A percentile compares a stretch with the other conserved stretches of the same genome.
These are phyloP conservation scores for Trididemnum nubilum DNA, from an alignment of 23 tunicate genomes.

Conservation along the genomic window DNA sequence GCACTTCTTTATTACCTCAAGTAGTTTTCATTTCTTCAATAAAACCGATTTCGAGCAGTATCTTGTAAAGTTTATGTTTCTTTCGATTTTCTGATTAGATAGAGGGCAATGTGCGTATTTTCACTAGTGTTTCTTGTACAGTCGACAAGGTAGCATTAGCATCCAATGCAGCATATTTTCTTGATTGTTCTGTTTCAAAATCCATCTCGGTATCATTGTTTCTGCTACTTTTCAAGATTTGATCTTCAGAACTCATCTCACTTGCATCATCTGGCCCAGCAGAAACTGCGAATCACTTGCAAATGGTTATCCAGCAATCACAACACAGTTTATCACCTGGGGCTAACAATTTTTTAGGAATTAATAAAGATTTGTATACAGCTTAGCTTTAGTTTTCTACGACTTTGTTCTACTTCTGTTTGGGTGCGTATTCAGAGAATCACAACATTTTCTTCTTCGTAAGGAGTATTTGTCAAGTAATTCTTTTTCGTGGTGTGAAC, in stretches of 20 bases:
- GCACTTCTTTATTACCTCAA: too few species aligned
- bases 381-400: not conserved
- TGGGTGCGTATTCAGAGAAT: not conserved
- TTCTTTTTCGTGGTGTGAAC: not conserved
- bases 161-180: not conserved
- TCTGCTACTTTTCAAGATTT: not conserved
- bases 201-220: not conserved
- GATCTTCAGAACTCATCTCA: not conserved
- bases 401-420: not conserved
- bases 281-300: not conserved
- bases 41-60: too few species aligned
- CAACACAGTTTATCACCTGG: slow-evolving; percentile 16
- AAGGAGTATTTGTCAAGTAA: not conserved
- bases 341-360: slow-evolving; percentile 1
- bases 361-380: not conserved
- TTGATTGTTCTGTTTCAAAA: not conserved
- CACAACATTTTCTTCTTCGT: not conserved
- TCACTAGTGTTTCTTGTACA: slow-evolving; percentile 2
- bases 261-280: not conserved
- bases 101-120: not conserved
- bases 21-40: too few species aligned
- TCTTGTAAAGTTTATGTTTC: not conserved
- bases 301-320: slow-evolving; percentile 2
- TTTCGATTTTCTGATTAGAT: not conserved
- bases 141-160: slow-evolving; percentile 7